Evolutionary conservation across 2,888 invertebrate genomes (phyloP), one percentile per base, ranked within the genome.

Genomic region (Dione vanillae): DNA sequence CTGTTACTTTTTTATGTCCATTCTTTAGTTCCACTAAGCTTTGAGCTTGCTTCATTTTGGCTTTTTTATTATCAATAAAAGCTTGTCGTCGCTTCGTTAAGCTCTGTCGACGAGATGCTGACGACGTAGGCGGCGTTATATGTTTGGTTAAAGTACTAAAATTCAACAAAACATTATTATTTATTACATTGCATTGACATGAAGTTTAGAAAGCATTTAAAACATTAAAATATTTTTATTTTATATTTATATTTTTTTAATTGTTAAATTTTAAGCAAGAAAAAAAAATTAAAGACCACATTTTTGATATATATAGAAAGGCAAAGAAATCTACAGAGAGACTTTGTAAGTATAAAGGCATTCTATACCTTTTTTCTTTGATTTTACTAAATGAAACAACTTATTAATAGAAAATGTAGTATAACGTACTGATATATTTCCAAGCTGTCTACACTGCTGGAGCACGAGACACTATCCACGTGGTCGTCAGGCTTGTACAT

Each of bases 101-200:
- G 0, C 84, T 85, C 67, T 84, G 77, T 73, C 84, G 87, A 58
- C 85, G 84, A n/a, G 87, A 83, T 10, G 83, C 84, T 0, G 90
- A 88, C 0, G 92, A 91, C 0, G 93, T 88, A 0, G 95, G 95
- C 6, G 95, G 95, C 0, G 95, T 95, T 87, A 96, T 94, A 80
- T 96, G 96, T 82, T 95, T 95, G 16, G 96, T 96, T 77, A 96
- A 83, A 0, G 96, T 96, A 78, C 96, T 96, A 81, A 56, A 85
- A 88, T 61, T 35, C 0, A 54, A 14, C 1, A 37, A 54, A 5
- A 27, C 27, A 27, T n/a, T n/a, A n/a, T n/a, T n/a, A n/a, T 27
- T 27, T 10, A 54, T 35, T 10, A 40, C 14, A 56, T 37, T 49
- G 19, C 19, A n/a, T n/a, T n/a, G n/a, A n/a, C n/a, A n/a, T n/a